Evolutionary conservation across 1,140 invertebrate species (phyloP).

Genomic region (Brachionus koreanus): DNA sequence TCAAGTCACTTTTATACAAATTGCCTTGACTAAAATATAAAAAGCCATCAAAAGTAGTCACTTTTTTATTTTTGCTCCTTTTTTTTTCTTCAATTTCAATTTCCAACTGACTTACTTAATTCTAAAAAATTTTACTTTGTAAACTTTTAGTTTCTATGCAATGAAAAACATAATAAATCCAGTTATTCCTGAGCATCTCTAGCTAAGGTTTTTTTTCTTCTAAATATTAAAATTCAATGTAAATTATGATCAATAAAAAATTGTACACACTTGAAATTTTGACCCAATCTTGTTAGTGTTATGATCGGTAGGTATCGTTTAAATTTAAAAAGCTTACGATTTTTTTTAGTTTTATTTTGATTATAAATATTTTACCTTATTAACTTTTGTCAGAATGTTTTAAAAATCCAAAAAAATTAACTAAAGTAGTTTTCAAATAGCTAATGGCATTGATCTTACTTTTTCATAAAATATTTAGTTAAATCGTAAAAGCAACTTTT

Average conservation of each 20-base stretch:
- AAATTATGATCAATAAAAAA: not conserved
- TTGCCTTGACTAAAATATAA: not conserved
- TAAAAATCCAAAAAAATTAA: not conserved
- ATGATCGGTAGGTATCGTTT: too few species aligned
- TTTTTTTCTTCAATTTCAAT: too few species aligned
- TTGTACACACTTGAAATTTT: too few species aligned
- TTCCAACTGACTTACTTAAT: not conserved
- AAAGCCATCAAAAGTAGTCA: not conserved
- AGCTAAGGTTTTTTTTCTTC: not conserved
- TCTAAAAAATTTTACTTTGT: not conserved
- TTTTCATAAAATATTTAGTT: not conserved
- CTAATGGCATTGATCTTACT: not conserved
- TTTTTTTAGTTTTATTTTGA: not conserved
- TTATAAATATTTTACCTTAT: not conserved
- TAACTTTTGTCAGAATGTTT: not conserved
- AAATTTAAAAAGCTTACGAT: not conserved
- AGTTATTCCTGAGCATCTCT: not conserved
- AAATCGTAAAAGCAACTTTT: not conserved
- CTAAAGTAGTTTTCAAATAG: not conserved
- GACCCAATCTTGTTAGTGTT: too few species aligned
- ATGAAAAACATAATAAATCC: not conserved
- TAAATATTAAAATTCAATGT: not conserved
- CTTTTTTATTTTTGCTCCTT: not conserved
- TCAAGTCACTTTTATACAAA: too few species aligned
- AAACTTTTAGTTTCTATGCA: not conserved